These are phyloP conservation scores for Thunnus albacares DNA, from an alignment of 2,797 vertebrate genomes.

Conservation along the genomic window DNA sequence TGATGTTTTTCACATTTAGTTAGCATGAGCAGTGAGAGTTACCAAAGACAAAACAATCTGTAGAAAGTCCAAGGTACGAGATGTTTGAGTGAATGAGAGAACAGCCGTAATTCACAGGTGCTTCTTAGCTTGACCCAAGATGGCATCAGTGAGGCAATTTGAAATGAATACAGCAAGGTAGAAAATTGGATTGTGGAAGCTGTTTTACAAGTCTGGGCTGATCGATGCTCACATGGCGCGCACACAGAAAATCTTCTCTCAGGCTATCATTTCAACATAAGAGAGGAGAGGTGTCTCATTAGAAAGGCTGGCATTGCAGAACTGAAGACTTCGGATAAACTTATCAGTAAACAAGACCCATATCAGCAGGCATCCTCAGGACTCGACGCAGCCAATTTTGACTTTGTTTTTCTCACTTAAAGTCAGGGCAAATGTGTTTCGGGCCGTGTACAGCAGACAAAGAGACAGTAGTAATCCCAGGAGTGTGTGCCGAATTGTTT, in stretches of 20 bases:
- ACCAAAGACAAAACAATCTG: not conserved
- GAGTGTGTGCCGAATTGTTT: slow-evolving; percentile 51
- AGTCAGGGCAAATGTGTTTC: slow-evolving; percentile 38
- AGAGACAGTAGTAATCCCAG: slow-evolving; percentile 48
- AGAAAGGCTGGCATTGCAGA: slow-evolving; percentile 51
- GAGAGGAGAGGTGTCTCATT: slow-evolving; percentile 66
- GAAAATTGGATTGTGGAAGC: slow-evolving; percentile 71
- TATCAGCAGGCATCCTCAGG: slow-evolving; percentile 22
- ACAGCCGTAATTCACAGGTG: slow-evolving; percentile 36
- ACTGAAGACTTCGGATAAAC: slow-evolving; percentile 51
- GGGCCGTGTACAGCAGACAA: slow-evolving; percentile 39
- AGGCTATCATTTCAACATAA: slow-evolving; percentile 75
- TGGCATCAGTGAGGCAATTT: slow-evolving; percentile 52
- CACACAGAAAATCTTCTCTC: slow-evolving; percentile 74
- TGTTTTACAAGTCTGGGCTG: slow-evolving; percentile 77
- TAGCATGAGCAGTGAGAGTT: not conserved
- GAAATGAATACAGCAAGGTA: slow-evolving; percentile 62
- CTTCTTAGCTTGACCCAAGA: slow-evolving; percentile 54
- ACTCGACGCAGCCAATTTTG: slow-evolving; percentile 32
- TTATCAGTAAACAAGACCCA: slow-evolving; percentile 51
- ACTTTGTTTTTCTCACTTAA: slow-evolving; percentile 48
- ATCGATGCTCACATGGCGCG: slow-evolving; percentile 64
- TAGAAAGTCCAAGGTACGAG: not conserved
- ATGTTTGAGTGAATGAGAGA: slow-evolving; percentile 5
- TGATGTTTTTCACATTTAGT: not conserved